Evolutionary conservation across 1,140 invertebrate genomes (phyloP).

Genomic region (Anastrepha ludens): DNA sequence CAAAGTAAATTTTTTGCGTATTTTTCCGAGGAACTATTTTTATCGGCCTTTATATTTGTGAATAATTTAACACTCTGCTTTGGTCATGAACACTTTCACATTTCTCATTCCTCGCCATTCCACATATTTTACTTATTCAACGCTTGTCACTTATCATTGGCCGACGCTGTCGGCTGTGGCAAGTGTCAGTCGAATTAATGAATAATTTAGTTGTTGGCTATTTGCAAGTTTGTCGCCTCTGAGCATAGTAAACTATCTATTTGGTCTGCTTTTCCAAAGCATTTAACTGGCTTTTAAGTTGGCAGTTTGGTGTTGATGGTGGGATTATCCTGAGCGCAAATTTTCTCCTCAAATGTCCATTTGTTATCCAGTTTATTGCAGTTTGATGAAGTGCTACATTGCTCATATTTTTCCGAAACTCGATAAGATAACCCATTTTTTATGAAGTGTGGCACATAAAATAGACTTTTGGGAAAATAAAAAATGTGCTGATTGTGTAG

Average conservation of each 20-base stretch:
- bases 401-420: background rate
- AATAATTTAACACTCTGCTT: background rate
- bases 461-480: background rate
- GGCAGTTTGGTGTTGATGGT: background rate
- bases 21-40: background rate
- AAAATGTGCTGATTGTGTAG: background rate
- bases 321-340: background rate
- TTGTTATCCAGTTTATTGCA: background rate
- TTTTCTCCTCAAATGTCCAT: background rate
- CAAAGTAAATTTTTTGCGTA: constrained; percentile 3
- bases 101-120: background rate
- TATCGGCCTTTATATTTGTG: background rate
- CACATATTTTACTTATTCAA: background rate
- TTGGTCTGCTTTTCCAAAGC: background rate
- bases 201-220: constrained; percentile 37
- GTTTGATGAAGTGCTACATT: constrained; percentile 9
- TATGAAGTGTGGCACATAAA: constrained; percentile 7
- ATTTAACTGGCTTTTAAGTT: too few species aligned
- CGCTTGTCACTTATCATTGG: constrained; percentile 4
- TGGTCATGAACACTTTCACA: background rate
- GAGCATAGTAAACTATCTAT: background rate
- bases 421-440: constrained; percentile 29
- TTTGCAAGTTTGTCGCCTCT: constrained; percentile 20
- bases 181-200: constrained; percentile 50
- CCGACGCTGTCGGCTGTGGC: background rate